Evolutionary conservation across 2,888 invertebrate species (phyloP).

Genomic region (Hoplodrina blanda): DNA sequence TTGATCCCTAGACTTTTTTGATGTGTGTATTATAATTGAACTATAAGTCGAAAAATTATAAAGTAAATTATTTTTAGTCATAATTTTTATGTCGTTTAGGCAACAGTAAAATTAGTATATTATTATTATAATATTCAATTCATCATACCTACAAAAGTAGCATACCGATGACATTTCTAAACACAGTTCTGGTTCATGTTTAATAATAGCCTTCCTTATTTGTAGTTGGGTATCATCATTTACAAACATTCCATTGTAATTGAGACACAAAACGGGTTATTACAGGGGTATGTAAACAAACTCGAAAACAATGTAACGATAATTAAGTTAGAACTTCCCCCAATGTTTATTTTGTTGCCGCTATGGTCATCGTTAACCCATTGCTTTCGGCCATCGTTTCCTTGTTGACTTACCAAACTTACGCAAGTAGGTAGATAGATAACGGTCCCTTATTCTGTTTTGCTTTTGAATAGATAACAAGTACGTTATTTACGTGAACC

Average conservation of each 20-base stretch:
- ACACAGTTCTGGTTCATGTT: too few species aligned
- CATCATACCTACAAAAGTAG: too few species aligned
- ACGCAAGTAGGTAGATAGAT: constrained; percentile 29
- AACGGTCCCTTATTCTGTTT: constrained; percentile 25
- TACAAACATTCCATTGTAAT: constrained; percentile 29
- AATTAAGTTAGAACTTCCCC: constrained; percentile 45
- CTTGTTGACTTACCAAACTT: constrained; percentile 50
- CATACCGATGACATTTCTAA: too few species aligned
- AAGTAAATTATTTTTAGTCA: too few species aligned
- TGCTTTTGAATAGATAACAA: constrained; percentile 13
- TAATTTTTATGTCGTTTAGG: too few species aligned
- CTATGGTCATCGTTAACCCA: constrained; percentile 53
- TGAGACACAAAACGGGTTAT: constrained; percentile 39
- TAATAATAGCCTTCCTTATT: background rate
- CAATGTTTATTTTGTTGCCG: constrained; percentile 46
- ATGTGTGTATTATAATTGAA: too few species aligned
- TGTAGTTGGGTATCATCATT: background rate
- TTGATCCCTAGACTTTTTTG: too few species aligned
- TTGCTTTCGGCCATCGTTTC: constrained; percentile 29
- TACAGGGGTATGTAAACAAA: constrained; percentile 43
- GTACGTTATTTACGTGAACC: constrained; percentile 1
- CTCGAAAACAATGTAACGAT: constrained; percentile 48
- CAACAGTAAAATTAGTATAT: too few species aligned
- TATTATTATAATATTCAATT: too few species aligned
- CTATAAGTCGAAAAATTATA: too few species aligned